Percentiles rank a stretch among this genome's conserved stretches.
Conservation (phyloP, 2,888 invertebrate genomes). For the Caradrina kadenii region DNA sequence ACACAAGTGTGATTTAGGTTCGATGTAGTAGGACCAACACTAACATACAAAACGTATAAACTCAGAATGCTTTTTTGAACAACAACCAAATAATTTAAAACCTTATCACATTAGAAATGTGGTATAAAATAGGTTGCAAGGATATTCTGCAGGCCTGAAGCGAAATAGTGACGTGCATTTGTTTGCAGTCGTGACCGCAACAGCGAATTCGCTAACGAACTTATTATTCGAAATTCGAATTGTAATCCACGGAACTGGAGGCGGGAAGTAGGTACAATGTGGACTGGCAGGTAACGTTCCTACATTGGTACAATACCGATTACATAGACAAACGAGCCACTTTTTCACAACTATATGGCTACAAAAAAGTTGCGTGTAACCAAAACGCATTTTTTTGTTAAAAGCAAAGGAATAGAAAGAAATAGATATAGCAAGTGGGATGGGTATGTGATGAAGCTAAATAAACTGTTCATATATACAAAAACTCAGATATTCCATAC, state of each 20-base stretch:
- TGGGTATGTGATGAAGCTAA: too few relatives aligned
- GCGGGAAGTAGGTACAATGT: conserved; percentile 40
- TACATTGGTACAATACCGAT: conserved; percentile 27
- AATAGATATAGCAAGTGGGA: too few relatives aligned
- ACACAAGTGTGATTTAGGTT: conserved; percentile 40
- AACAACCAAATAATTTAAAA: conserved; percentile 17
- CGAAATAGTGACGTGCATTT: conserved; percentile 75
- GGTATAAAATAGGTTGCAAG: conserved; percentile 37
- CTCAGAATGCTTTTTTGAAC: conserved; percentile 25
- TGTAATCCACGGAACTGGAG: conserved; percentile 68
- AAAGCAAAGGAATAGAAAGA: too few relatives aligned
- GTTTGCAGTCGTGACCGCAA: conserved; percentile 74
- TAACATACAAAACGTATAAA: conserved; percentile 22
- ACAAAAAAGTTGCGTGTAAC: too few relatives aligned
- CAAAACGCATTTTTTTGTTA: too few relatives aligned
- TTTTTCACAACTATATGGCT: not conserved
- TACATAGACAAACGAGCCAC: conserved; percentile 22
- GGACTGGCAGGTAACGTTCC: conserved; percentile 44
- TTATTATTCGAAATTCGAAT: conserved; percentile 80
- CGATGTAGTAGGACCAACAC: conserved; percentile 32
- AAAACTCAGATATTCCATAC: too few relatives aligned
- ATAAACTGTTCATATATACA: too few relatives aligned
- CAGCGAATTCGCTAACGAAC: conserved; percentile 80
- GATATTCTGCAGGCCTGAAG: conserved; percentile 67
- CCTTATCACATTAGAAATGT: conserved; percentile 33